Base-by-base conservation (phyloP, 92 coral and sea anemone genomes). In the Parazoanthus atlanticus region DNA sequence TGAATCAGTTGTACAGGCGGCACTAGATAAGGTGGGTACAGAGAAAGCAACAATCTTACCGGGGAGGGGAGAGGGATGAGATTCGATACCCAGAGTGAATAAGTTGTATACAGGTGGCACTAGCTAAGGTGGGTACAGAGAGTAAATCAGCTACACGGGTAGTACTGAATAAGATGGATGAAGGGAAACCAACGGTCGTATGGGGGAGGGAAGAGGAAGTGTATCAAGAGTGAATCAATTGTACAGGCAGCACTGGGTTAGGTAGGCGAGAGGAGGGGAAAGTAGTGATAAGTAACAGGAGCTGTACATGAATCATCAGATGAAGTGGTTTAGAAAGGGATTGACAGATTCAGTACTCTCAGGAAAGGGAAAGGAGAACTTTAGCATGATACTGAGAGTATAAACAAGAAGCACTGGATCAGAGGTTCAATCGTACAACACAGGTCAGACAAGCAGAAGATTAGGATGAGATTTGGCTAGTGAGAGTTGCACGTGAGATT, bases 101-200 rank as follows among this genome's bases (percentile, higher is more conserved):
- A 88, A 10, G 73, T 90, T 52, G n/a, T n/a, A 89, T 86, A 30
- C 92, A 90, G 75, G 92, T 78, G 17, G 92, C 92, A 5, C 52
- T 90, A 15, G 92, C 86, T 21, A 86, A 79, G 88, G 90, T 90
- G 32, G 23, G 84, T 79, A 9, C 49, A 43, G 49, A 43, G 49
- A 43, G 10, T 43, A 43, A 43, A 43, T 43, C 8, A 43, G 49
- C 11, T 7, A 43, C 3, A 43, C 49, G 3, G 49, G 11, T 6
- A 43, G 49, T 17, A 54, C 3, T 54, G 10, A 12, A 54, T 17
- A 54, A 54, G 19, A 54, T 54, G 23, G 64, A 15, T 54, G 64
- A 1, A 54, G 64, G 23, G 3, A 54, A 54, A 54, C 23, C 19
- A 54, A 0, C 4, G 23, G 23, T 13, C 64, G 1, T 54, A 16